phyloP scores from a whole-genome alignment of 2,113 vertebrate species.

The Myiozetetes cayanensis region DNA sequence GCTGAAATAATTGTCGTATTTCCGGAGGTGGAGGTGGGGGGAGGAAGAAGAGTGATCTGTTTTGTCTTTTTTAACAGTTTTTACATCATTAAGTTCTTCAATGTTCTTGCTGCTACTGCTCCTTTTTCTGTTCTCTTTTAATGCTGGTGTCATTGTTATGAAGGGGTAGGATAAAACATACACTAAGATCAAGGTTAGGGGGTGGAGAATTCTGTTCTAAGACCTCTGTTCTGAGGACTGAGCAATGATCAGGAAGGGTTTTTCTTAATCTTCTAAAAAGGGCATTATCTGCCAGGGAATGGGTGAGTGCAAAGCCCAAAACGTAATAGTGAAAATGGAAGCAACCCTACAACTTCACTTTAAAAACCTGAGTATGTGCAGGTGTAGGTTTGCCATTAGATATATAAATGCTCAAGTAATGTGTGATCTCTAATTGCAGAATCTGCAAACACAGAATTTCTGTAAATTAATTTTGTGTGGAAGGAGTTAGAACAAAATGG shows the following conservation, averaged over 20 bases:
- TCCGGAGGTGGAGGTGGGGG: neutral
- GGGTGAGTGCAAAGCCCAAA: neutral
- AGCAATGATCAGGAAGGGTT: constrained; percentile 43
- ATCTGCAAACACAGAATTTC: neutral
- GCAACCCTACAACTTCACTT: neutral
- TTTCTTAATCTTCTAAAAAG: constrained; percentile 58
- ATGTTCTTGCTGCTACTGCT: constrained; percentile 10
- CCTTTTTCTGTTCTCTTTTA: constrained; percentile 52
- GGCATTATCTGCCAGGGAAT: neutral
- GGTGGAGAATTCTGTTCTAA: constrained; percentile 55
- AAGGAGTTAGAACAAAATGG: neutral
- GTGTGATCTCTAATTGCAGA: neutral
- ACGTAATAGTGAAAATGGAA: neutral
- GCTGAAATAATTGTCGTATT: constrained; percentile 54
- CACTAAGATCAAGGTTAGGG: constrained; percentile 40
- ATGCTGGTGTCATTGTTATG: constrained; percentile 61
- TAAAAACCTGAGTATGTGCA: neutral
- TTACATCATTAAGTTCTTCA: constrained; percentile 52
- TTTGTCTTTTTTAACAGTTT: constrained; percentile 50
- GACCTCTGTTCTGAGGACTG: constrained; percentile 30
- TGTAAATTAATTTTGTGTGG: neutral
- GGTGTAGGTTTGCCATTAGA: neutral
- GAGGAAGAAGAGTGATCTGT: neutral
- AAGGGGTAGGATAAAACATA: constrained; percentile 68
- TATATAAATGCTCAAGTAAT: neutral